Base-by-base conservation (phyloP, 2,113 vertebrate genomes). In the Neodon shergylaensis region DNA sequence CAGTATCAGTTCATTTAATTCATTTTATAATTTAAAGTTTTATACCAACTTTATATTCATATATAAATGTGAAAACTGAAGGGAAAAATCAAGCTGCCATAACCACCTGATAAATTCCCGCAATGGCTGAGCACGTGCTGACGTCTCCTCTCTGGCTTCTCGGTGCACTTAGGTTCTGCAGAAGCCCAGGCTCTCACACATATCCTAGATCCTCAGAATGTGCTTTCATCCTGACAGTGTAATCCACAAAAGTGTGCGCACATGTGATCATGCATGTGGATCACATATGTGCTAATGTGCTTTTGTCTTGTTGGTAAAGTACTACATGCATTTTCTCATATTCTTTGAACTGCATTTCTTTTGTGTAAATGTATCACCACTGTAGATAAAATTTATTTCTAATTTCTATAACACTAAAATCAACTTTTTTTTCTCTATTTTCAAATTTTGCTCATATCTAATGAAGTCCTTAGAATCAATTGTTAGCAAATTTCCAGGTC, bases 151-250 rank as follows among this genome's bases (percentile, higher is more conserved):
- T 3, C 11, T 12, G 65, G 33, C 7, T 79, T 22, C 65, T 47
- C 9, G 19, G 3, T 36, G 14, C 4, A 1, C 24, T 21, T 10
- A 17, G 17, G 11, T 3, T 1, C 58, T 26, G 28, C 12, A 86
- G 87, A 61, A 1, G 10, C 8, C 44, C 7, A 8, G 24, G 13
- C 8, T 65, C 70, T 82, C 21, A 2, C 36, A 61, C 17, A 63
- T 5, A 28, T 17, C 19, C 13, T 70, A 42, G 3, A 65, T 5
- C n/a, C 44, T 8, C 1, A 5, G 2, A 17, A 22, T 0, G 3
- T 12, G 22, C 44, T 47, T 31, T 66, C 58, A 14, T 0, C 8
- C 49, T 70, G 42, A 36, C 47, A 72, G 66, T 54, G n/a, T 58
- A 70, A 74, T 61, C 68, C 49, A 85, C 58, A 65, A 72, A 86